Evolutionary conservation across 2,797 vertebrate genomes (phyloP).

Genomic region (Fringilla coelebs): DNA sequence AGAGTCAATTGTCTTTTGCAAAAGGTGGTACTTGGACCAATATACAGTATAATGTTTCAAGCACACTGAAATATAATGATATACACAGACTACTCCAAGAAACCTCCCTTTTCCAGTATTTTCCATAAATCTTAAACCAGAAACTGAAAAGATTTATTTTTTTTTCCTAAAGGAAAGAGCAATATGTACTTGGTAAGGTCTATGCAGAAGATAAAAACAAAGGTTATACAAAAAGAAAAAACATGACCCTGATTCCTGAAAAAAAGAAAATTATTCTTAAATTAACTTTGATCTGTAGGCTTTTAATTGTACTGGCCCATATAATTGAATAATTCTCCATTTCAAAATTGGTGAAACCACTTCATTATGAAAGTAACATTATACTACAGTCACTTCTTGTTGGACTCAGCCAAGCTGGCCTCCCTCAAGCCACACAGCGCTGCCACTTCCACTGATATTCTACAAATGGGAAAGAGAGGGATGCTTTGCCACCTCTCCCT

Average conservation of each 20-base stretch:
- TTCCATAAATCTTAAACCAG: constrained; percentile 26
- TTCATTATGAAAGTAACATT: background rate
- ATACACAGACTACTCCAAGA: background rate
- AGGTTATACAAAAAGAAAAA: background rate
- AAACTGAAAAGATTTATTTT: background rate
- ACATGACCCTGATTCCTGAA: background rate
- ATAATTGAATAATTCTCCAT: background rate
- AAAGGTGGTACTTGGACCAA: background rate
- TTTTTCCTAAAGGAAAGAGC: background rate
- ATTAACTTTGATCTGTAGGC: background rate
- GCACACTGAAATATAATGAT: background rate
- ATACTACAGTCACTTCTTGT: background rate
- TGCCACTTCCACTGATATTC: background rate
- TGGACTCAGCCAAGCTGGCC: background rate
- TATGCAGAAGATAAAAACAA: background rate
- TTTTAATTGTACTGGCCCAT: background rate
- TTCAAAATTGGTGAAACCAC: background rate
- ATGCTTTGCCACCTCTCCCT: background rate
- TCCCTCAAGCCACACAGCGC: background rate
- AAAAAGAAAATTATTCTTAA: background rate
- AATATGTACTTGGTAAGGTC: background rate
- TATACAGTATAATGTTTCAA: background rate
- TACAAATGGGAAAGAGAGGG: background rate
- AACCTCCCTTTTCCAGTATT: background rate
- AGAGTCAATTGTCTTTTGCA: background rate